Evolutionary conservation across 2,113 vertebrate species (phyloP).

Genomic region (Panthera tigris): DNA sequence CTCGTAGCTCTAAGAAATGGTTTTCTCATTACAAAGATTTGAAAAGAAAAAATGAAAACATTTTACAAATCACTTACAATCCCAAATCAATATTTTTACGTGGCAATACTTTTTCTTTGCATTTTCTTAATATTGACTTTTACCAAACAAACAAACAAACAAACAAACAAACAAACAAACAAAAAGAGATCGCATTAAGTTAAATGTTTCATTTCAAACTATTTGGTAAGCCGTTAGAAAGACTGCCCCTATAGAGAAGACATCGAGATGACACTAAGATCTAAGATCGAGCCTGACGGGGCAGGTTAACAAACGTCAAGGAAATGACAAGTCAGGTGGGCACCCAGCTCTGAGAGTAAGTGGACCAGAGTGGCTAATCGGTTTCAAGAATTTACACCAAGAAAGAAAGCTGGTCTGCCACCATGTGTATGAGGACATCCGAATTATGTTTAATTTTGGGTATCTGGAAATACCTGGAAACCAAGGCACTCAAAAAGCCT

Average conservation of each 20-base stretch:
- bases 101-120: not conserved
- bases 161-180: not conserved
- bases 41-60: not conserved
- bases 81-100: not conserved
- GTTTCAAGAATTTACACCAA: not conserved
- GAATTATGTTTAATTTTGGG: not conserved
- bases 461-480: slow-evolving; percentile 18
- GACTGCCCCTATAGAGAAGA: not conserved
- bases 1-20: not conserved
- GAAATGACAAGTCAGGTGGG: not conserved
- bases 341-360: not conserved
- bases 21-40: not conserved
- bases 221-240: not conserved
- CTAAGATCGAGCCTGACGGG: not conserved
- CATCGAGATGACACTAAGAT: not conserved
- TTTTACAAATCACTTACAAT: not conserved
- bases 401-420: not conserved
- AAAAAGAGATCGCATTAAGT: not conserved
- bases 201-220: not conserved
- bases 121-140: slow-evolving; percentile 29
- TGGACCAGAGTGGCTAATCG: not conserved
- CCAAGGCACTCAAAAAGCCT: not conserved
- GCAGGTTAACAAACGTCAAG: not conserved
- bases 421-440: not conserved
- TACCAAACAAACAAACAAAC: not conserved